Conservation (phyloP, 2,113 vertebrate species). For the Ancistrus triradiatus region DNA sequence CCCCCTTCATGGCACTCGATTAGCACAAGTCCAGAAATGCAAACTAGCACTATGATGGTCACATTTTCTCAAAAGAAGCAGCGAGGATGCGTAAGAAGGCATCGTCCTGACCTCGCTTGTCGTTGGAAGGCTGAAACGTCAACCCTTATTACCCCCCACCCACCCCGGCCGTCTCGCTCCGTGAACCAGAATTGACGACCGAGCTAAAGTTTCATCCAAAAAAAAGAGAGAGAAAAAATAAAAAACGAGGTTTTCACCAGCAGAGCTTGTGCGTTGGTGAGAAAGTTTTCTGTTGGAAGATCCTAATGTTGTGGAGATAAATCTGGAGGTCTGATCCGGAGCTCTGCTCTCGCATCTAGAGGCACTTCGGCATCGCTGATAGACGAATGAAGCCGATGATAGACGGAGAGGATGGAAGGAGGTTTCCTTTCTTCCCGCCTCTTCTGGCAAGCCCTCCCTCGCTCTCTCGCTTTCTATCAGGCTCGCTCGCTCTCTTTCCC, state of each 20-base stretch:
- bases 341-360: conserved; percentile 58
- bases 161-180: conserved; percentile 54
- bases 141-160: conserved; percentile 38
- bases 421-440: conserved; percentile 64
- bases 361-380: conserved; percentile 54
- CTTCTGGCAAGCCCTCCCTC: conserved; percentile 61
- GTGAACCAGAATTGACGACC: conserved; percentile 38
- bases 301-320: conserved; percentile 6
- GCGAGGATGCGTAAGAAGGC: conserved; percentile 23
- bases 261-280: background rate
- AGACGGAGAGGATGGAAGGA: conserved; percentile 51
- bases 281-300: conserved; percentile 39
- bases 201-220: conserved; percentile 45
- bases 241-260: background rate
- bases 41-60: conserved; percentile 20
- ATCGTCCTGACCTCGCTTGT: conserved; percentile 30
- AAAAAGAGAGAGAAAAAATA: conserved; percentile 8
- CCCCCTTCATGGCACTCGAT: conserved; percentile 31
- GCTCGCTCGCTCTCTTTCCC: conserved; percentile 48
- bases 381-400: conserved; percentile 52
- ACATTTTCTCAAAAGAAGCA: conserved; percentile 31
- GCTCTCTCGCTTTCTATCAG: conserved; percentile 33
- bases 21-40: too few relatives aligned
- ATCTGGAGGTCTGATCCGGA: conserved; percentile 61
- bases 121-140: background rate